Evolutionary conservation across 1,140 invertebrate genomes (phyloP).

Genomic region (Pseudachorutes palmiensis): DNA sequence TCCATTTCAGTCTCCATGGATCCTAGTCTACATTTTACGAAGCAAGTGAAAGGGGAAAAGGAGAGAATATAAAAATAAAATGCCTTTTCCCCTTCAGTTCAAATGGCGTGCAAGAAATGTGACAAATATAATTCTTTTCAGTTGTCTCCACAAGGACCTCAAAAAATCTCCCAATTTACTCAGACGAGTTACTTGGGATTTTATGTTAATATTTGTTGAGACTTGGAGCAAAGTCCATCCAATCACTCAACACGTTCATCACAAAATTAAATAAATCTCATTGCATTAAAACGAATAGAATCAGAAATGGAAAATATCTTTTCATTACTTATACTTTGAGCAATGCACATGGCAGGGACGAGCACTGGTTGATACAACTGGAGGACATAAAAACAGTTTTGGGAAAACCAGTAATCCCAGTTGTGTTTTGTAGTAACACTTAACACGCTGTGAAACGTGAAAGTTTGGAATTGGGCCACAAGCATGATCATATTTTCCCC

Average conservation of each 20-base stretch:
- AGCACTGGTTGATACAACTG: too few relatives aligned
- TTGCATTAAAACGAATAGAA: background rate
- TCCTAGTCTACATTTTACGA: too few relatives aligned
- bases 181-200: background rate
- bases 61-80: conserved; percentile 12
- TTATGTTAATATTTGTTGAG: background rate
- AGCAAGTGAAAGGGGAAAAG: background rate
- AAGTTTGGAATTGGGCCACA: background rate
- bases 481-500: too few relatives aligned
- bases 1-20: background rate
- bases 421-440: too few relatives aligned
- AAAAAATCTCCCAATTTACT: background rate
- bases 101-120: conserved; percentile 14
- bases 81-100: conserved; percentile 11
- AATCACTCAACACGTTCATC: background rate
- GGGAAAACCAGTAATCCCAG: too few relatives aligned
- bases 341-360: too few relatives aligned
- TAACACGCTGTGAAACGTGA: too few relatives aligned
- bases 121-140: conserved; percentile 13
- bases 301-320: background rate
- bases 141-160: background rate
- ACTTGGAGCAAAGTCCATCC: background rate
- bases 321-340: background rate
- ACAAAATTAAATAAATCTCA: background rate
- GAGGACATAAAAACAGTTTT: too few relatives aligned